Evolutionary conservation across 92 coral and sea anemone genomes (phyloP).

Genomic region (Phymanthus crucifer): DNA sequence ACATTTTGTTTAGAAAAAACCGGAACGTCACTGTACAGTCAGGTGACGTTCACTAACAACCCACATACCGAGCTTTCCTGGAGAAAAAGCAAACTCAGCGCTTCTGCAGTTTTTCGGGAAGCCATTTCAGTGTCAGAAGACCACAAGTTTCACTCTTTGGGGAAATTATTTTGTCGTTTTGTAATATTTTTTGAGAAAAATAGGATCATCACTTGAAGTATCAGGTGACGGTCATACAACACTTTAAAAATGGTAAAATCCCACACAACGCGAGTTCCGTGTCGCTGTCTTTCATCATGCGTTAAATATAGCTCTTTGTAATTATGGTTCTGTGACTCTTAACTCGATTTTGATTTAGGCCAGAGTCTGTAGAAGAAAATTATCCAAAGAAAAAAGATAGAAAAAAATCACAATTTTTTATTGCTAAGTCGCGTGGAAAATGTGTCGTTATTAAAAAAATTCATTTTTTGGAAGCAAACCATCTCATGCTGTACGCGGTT

Average conservation of each 20-base stretch:
- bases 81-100: too few species aligned
- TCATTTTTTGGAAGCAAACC: background rate
- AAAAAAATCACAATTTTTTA: background rate
- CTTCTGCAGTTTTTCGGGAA: background rate
- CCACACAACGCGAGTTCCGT: too few species aligned
- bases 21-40: too few species aligned
- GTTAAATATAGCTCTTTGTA: background rate
- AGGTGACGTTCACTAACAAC: too few species aligned
- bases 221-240: constrained; percentile 6
- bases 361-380: background rate
- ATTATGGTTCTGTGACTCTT: background rate
- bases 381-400: background rate
- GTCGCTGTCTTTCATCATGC: background rate
- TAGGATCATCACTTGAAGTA: background rate
- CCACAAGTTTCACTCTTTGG: background rate
- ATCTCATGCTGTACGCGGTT: background rate
- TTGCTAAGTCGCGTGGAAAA: background rate
- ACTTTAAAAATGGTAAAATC: background rate
- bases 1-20: too few species aligned
- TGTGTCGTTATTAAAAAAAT: background rate
- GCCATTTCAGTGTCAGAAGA: background rate
- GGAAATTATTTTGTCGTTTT: background rate
- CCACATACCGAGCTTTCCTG: too few species aligned
- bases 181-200: background rate
- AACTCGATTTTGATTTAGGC: background rate